Evolutionary conservation across 2,888 invertebrate species (phyloP), one percentile per base, ranked within the genome.

Genomic region (Tetanocera ferruginea): DNA sequence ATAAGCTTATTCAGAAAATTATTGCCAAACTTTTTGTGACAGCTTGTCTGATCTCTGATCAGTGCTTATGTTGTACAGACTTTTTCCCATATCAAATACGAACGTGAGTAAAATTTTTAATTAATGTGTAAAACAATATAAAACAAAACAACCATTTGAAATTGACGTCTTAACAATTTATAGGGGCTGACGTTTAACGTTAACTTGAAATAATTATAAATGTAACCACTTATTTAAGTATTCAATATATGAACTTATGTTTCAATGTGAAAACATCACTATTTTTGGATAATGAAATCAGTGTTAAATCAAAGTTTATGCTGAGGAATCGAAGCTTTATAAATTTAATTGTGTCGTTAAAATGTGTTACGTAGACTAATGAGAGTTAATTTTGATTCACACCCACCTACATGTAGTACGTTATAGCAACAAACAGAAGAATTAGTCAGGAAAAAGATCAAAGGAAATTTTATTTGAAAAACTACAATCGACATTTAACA

Each of bases 191-290:
- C 1, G 14, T 60, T 60, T 25, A 11, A 60, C 11, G 57, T 23
- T 25, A 19, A n/a, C 1, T 9, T 57, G 25, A 57, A 19, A n/a
- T 19, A n/a, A 57, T 57, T 57, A 64, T 17, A 11, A 23, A 28
- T 17, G 34, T 31, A n/a, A n/a, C n/a, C n/a, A 70, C 19, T 70
- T 70, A 70, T 70, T 67, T 70, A 71, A 55, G 52, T 55, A 55
- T 71, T 55, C 55, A 52, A 71, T 55, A 34, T 71, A 71, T 57
- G 8, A 23, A 55, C 17, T 23, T 23, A 23, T 55, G 71, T n/a
- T 17, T 34, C 14, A 55, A 25, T 69, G 25, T 31, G 49, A 69
- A 51, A 69, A 49, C 25, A 69, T 28, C 17, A 49, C 43, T 49
- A 69, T 69, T 69, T 49, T 23, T 69, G 25, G 23, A 25, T 17